Evolutionary conservation across 2,797 vertebrate species (phyloP).

Genomic region (Falco novaeseelandiae): DNA sequence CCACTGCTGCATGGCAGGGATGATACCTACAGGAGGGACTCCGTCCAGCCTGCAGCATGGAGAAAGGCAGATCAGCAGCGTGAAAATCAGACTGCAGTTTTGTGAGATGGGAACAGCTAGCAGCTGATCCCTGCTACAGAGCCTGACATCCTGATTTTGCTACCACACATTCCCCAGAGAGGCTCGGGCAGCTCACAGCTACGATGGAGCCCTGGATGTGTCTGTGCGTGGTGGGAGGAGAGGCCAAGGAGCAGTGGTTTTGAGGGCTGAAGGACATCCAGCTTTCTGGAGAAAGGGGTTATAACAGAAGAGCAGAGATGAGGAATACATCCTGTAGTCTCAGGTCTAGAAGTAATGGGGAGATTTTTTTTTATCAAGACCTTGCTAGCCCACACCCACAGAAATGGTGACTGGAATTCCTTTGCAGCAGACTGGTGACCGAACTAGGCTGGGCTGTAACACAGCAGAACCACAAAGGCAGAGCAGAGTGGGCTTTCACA

Average conservation of each 20-base stretch:
- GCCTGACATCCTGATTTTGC: neutral
- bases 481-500: neutral
- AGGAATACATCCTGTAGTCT: neutral
- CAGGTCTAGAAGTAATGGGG: neutral
- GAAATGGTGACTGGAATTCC: neutral
- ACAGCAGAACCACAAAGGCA: neutral
- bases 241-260: neutral
- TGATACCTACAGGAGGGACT: neutral
- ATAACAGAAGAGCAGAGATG: neutral
- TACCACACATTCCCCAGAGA: fast-evolving
- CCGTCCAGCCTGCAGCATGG: neutral
- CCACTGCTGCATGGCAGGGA: neutral
- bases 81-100: neutral
- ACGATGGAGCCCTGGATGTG: neutral
- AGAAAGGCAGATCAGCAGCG: neutral
- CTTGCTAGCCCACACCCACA: neutral
- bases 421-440: neutral
- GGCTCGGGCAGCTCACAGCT: neutral
- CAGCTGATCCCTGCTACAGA: neutral
- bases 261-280: neutral
- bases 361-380: neutral
- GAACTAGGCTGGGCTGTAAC: neutral
- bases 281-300: neutral
- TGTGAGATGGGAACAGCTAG: neutral
- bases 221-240: neutral